Percentiles rank a stretch among this genome's conserved stretches.
These are phyloP conservation scores for Taeniopygia guttata DNA, from an alignment of 2,797 vertebrate genomes.

Conservation along the genomic window DNA sequence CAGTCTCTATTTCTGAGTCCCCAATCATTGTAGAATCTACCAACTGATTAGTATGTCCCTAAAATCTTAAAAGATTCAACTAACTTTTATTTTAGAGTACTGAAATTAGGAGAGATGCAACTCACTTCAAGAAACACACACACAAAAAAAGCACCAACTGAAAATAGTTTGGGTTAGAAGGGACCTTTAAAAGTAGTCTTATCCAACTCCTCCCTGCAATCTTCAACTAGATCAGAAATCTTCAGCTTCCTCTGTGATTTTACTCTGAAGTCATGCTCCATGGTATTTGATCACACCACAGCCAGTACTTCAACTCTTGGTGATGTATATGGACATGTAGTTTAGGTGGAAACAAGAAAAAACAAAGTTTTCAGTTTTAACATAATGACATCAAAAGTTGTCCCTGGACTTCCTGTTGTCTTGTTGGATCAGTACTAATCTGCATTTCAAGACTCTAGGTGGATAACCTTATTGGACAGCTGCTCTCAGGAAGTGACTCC, in stretches of 20 bases:
- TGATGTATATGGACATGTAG: fast-evolving
- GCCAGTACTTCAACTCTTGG: not conserved
- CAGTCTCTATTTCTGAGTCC: not conserved
- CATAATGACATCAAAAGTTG: not conserved
- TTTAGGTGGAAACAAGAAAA: not conserved
- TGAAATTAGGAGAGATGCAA: not conserved
- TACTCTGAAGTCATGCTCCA: not conserved
- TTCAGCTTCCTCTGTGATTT: not conserved
- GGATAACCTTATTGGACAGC: not conserved
- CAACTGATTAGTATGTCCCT: not conserved
- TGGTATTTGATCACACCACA: not conserved
- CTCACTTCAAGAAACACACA: not conserved
- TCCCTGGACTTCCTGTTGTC: not conserved
- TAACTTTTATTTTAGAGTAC: not conserved
- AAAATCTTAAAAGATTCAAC: not conserved
- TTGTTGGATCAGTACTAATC: not conserved
- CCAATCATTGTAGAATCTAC: not conserved
- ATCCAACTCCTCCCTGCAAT: not conserved
- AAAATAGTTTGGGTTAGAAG: not conserved
- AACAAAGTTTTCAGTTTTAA: not conserved
- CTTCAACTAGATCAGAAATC: not conserved
- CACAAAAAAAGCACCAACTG: not conserved
- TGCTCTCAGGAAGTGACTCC: not conserved
- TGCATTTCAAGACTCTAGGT: not conserved
- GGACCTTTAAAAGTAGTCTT: not conserved